Evolutionary conservation across 2,888 invertebrate genomes (phyloP), one percentile per base, ranked within the genome.

Genomic region (Thalpophila matura): DNA sequence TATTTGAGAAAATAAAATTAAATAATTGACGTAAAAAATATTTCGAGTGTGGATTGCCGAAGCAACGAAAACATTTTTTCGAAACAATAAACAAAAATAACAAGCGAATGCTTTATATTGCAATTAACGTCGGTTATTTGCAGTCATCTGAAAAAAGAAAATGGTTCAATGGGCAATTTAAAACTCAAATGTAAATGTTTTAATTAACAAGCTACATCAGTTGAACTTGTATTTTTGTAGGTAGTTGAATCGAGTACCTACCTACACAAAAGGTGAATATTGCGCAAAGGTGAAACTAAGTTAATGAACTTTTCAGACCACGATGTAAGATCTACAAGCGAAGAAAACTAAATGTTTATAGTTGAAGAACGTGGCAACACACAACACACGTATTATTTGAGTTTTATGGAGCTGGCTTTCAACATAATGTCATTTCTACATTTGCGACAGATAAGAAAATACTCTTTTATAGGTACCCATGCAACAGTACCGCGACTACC

Each of bases 261-360:
- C n/a, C n/a, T 20, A n/a, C 9, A 3, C 20, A 42, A 38, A 38
- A 37, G 14, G 1, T 37, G 10, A 46, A 20, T 18, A 33, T 9
- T 27, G 10, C n/a, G 1, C 7, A 35, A 40, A 33, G 9, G 6
- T 55, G 31, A 42, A 55, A 20, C 12, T n/a, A 43, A 22, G 33
- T 42, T 42, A 14, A 14, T 22, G 16, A 45, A 38, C 10, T 37
- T 51, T 50, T 43, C 43, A 50, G 14, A 24, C 38, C 20, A 18
- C 12, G 2, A 26, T 31, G 16, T 20, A n/a, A 42, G 14, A 40
- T n/a, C n/a, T 7, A n/a, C 3, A 14, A 31, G 5, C 37, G n/a
- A n/a, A 51, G 31, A 10, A 29, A 60, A 43, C 27, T 24, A 35
- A 27, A 58, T 24, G 18, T 62, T 59, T 24, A 16, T 18, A 27